Conservation (phyloP, 1,140 invertebrate species). For the Nasonia longicornis region DNA sequence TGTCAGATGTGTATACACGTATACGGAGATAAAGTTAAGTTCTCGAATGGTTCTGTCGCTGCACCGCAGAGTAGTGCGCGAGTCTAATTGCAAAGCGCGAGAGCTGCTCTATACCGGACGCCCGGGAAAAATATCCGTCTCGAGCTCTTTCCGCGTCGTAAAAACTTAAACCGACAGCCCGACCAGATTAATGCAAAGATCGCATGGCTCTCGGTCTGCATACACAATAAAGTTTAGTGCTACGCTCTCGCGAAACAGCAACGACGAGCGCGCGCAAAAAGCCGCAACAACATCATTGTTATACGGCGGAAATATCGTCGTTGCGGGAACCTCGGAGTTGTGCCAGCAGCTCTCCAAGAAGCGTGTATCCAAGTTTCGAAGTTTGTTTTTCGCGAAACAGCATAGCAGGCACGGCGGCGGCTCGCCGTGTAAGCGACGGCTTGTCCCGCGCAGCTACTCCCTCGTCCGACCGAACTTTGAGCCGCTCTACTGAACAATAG, state of each 20-base stretch:
- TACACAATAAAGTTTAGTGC: not conserved
- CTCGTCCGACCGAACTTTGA: slow-evolving; percentile 43
- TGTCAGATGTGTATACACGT: not conserved
- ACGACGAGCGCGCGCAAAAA: not conserved
- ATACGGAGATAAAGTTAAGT: not conserved
- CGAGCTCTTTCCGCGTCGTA: not conserved
- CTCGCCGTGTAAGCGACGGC: slow-evolving; percentile 34
- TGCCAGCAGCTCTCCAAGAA: not conserved
- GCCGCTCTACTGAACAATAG: slow-evolving; percentile 31
- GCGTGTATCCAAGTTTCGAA: slow-evolving; percentile 29
- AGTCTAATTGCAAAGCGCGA: slow-evolving; percentile 36
- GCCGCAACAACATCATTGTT: slow-evolving; percentile 5
- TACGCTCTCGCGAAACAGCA: not conserved
- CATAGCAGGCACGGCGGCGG: not conserved
- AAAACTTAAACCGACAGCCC: not conserved
- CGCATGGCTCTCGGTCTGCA: no score
- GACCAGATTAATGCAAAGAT: not conserved
- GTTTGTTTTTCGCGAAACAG: slow-evolving; percentile 39
- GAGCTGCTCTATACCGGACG: not conserved
- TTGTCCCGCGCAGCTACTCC: slow-evolving; percentile 28
- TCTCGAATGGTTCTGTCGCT: not conserved
- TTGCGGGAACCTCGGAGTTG: not conserved
- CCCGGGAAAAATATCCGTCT: not conserved
- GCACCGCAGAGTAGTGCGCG: not conserved
- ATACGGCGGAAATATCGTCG: not conserved